phyloP scores from a whole-genome alignment of 2,113 vertebrate genomes.

The Hucho hucho region DNA sequence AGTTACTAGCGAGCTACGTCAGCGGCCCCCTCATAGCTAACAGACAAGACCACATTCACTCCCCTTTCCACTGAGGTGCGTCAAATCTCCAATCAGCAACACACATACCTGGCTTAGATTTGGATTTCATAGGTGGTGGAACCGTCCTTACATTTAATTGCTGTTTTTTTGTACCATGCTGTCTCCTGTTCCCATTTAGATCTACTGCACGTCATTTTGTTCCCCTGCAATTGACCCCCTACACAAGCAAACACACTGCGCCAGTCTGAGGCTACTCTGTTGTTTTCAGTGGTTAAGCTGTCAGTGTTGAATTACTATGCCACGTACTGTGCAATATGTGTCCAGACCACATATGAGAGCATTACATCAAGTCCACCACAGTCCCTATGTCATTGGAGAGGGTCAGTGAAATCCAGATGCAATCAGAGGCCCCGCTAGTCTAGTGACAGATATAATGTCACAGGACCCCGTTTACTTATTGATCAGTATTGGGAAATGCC shows the following conservation, averaged over 20 bases:
- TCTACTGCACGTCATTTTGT: background rate
- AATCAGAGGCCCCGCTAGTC: background rate
- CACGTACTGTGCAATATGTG: background rate
- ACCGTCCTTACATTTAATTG: background rate
- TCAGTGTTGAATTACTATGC: conserved; percentile 2
- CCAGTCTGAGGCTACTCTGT: background rate
- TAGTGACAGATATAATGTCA: conserved; percentile 36
- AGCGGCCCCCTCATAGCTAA: background rate
- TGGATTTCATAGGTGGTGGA: background rate
- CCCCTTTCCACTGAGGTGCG: background rate
- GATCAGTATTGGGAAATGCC: conserved; percentile 36
- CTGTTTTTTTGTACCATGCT: background rate
- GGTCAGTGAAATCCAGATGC: conserved; percentile 2
- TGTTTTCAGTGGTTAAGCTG: conserved; percentile 1
- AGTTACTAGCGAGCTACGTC: background rate
- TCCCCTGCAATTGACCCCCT: background rate
- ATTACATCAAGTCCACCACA: background rate
- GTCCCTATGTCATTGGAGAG: background rate
- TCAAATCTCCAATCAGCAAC: background rate
- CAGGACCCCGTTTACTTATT: conserved; percentile 23
- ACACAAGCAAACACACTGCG: background rate
- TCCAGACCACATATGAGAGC: background rate
- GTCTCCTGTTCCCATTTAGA: background rate
- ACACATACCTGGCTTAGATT: background rate
- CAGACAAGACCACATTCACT: background rate